Evolutionary conservation across 2,113 vertebrate genomes (phyloP).

Genomic region (Ictalurus punctatus): DNA sequence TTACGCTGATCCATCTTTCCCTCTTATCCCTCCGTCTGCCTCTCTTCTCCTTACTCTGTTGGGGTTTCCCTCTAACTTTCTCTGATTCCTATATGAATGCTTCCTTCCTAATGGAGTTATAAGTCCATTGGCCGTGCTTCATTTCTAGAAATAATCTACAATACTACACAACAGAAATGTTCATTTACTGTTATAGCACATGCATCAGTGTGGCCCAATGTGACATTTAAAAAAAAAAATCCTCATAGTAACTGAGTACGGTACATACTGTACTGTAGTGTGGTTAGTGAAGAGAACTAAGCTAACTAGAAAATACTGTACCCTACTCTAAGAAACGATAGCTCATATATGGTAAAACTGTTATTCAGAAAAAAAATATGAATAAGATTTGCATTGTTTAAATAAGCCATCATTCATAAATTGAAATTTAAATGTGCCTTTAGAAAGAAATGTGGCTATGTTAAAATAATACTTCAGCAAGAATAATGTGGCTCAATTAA

Average conservation of each 20-base stretch:
- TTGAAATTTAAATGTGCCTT: not conserved
- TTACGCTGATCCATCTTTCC: conserved; percentile 11
- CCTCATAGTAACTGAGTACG: not conserved
- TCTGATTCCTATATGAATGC: not conserved
- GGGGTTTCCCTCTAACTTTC: not conserved
- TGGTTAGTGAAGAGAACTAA: not conserved
- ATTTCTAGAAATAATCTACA: not conserved
- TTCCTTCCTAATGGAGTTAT: not conserved
- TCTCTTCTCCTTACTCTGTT: not conserved
- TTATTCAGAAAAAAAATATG: not conserved
- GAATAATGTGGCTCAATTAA: not conserved
- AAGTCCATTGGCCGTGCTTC: not conserved
- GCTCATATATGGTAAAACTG: not conserved
- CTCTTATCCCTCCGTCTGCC: not conserved
- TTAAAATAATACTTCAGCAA: not conserved
- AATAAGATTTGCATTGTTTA: not conserved
- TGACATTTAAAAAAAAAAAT: not conserved
- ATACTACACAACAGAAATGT: not conserved
- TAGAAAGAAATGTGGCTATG: not conserved
- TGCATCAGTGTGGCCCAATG: not conserved
- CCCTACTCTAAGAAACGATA: not conserved
- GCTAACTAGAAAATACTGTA: not conserved
- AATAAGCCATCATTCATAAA: not conserved
- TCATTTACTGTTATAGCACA: not conserved
- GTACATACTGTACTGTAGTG: not conserved